Base-by-base conservation (phyloP, 2,888 invertebrate species). In the Hyppa rectilinea region DNA sequence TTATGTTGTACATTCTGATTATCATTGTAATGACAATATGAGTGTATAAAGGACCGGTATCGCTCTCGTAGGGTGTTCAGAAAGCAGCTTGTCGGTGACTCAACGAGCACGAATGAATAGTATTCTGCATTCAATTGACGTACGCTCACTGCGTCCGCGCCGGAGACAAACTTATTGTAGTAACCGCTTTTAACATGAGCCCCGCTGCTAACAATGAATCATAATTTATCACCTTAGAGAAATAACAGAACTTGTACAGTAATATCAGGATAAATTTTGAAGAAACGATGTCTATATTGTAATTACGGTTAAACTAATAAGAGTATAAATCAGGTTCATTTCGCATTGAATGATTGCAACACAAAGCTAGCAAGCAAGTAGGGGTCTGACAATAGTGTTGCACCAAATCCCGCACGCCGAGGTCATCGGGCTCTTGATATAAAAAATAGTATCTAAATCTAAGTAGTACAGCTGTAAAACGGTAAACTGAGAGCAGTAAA, bases 111-210 rank as follows among this genome's bases (percentile, higher is more conserved):
- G 88, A 89, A 91, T 90, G 90, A 92, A 91, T 87, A 87, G 85
- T 87, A 90, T 90, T 95, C 90, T 89, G 88, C 89, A 95, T 95
- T 93, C 94, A 92, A 89, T 89, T 85, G 88, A 88, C 92, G 93
- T 91, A 84, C 83, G 82, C 80, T 80, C 85, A 86, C 84, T 76
- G 81, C 82, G 86, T 84, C 85, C 83, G 87, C 88, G 87, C 85
- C 85, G 86, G 89, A 89, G 89, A 83, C 84, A 85, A 85, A 85
- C 87, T 87, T 87, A 90, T 89, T 91, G 91, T 90, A 88, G 85
- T 87, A 87, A 86, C 82, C 81, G 87, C 83, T 86, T 88, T 85
- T 85, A 87, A 89, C 88, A 88, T 75, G 84, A 88, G 81, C 83
- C 82, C 71, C 72, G 78, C 73, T 83, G 80, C 80, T 86, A 86